These are phyloP conservation scores for Sarcophaga rosellei DNA, from an alignment of 2,888 invertebrate species.

Conservation along the genomic window DNA sequence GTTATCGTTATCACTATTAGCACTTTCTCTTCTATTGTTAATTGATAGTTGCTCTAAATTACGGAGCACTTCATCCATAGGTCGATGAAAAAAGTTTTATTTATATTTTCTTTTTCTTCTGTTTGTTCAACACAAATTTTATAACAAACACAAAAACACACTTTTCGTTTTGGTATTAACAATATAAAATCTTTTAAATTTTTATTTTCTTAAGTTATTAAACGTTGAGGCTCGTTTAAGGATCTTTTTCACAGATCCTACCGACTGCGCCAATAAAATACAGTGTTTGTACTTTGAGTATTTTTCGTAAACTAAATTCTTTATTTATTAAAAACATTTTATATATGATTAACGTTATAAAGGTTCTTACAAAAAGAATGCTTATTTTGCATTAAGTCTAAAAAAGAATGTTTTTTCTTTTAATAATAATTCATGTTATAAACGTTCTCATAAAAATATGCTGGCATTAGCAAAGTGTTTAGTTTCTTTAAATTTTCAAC, in stretches of 20 bases:
- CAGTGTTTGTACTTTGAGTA: too few relatives aligned
- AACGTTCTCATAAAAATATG: too few relatives aligned
- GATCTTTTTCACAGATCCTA: constrained; percentile 9
- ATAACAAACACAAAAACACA: background rate
- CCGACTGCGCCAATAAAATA: background rate
- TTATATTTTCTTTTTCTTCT: constrained; percentile 2
- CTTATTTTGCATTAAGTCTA: too few relatives aligned
- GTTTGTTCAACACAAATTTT: background rate
- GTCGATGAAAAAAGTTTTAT: background rate
- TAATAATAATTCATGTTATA: too few relatives aligned
- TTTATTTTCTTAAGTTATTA: too few relatives aligned
- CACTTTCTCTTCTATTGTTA: background rate
- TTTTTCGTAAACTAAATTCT: too few relatives aligned
- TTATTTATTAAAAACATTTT: too few relatives aligned
- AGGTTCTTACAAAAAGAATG: too few relatives aligned
- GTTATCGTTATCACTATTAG: background rate
- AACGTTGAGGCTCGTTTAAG: background rate
- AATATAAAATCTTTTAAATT: background rate
- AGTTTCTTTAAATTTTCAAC: too few relatives aligned
- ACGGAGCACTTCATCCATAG: background rate
- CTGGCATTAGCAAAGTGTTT: too few relatives aligned
- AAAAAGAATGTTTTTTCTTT: too few relatives aligned
- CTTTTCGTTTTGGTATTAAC: background rate
- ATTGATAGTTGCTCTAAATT: background rate
- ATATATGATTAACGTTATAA: too few relatives aligned